These are phyloP conservation scores for Lateolabrax maculatus DNA, from an alignment of 2,797 vertebrate genomes.

Conservation along the genomic window DNA sequence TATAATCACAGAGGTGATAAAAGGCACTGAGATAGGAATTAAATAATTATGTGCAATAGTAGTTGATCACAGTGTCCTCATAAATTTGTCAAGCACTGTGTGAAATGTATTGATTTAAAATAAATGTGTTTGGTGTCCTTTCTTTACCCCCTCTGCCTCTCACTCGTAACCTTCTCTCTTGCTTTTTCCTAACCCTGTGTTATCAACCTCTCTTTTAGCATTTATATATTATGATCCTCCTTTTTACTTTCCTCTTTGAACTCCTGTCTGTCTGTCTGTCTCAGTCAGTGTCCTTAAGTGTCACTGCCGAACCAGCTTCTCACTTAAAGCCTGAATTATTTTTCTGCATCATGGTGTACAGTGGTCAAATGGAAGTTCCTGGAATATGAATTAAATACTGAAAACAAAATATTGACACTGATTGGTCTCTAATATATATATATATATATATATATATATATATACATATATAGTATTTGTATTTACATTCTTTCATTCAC, in stretches of 20 bases:
- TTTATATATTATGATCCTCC: constrained; percentile 15
- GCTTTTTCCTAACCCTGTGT: neutral
- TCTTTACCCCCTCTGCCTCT: constrained; percentile 17
- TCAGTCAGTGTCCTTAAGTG: neutral
- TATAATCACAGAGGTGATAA: constrained; percentile 24
- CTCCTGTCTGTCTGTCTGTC: constrained; percentile 1
- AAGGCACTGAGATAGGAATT: constrained; percentile 19
- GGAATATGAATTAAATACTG: neutral
- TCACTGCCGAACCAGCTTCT: neutral
- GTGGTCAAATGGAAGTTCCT: neutral
- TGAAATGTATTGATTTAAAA: constrained; percentile 27
- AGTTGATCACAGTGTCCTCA: constrained; percentile 6
- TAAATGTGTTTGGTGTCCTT: constrained; percentile 2
- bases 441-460: too few relatives aligned
- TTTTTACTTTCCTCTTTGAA: constrained; percentile 15
- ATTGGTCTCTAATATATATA: too few relatives aligned
- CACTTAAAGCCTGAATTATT: neutral
- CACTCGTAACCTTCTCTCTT: neutral
- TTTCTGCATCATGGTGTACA: neutral
- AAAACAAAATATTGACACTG: neutral
- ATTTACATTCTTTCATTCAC: neutral
- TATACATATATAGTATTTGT: neutral
- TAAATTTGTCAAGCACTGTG: constrained; percentile 14
- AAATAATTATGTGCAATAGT: constrained; percentile 25
- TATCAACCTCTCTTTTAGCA: constrained; percentile 1